Evolutionary conservation across 2,797 vertebrate species (phyloP).

Genomic region (Bucorvus abyssinicus): DNA sequence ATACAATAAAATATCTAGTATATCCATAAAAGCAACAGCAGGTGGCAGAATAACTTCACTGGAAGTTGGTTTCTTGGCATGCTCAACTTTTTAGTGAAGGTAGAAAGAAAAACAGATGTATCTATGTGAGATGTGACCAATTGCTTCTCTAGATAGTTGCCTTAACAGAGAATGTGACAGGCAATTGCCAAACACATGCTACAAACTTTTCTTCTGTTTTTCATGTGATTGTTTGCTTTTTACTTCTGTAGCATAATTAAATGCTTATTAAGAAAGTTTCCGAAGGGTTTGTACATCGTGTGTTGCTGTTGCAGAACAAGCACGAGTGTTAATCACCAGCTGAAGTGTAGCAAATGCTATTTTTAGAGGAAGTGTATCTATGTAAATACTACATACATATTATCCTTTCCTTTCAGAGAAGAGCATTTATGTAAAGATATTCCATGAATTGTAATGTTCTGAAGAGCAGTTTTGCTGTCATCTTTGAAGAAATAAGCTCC

Average conservation of each 20-base stretch:
- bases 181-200: slow-evolving; percentile 55
- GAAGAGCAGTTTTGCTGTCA: neutral
- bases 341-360: neutral
- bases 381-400: neutral
- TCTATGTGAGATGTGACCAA: slow-evolving; percentile 29
- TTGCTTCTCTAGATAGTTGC: slow-evolving; percentile 41
- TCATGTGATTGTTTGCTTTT: neutral
- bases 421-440: neutral
- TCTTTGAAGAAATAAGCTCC: slow-evolving; percentile 14
- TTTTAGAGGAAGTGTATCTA: neutral
- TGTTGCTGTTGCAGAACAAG: neutral
- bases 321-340: neutral
- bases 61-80: neutral
- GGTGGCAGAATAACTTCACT: slow-evolving; percentile 77
- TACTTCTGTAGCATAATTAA: neutral
- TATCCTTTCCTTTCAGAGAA: neutral
- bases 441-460: neutral
- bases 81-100: neutral
- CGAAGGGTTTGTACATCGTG: neutral
- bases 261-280: neutral
- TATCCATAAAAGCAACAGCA: slow-evolving; percentile 65
- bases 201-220: slow-evolving; percentile 45
- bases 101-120: slow-evolving; percentile 38
- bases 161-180: slow-evolving; percentile 52
- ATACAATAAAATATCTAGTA: neutral